Evolutionary conservation across 2,113 vertebrate species (phyloP).

Genomic region (Malurus alboscapulatus): DNA sequence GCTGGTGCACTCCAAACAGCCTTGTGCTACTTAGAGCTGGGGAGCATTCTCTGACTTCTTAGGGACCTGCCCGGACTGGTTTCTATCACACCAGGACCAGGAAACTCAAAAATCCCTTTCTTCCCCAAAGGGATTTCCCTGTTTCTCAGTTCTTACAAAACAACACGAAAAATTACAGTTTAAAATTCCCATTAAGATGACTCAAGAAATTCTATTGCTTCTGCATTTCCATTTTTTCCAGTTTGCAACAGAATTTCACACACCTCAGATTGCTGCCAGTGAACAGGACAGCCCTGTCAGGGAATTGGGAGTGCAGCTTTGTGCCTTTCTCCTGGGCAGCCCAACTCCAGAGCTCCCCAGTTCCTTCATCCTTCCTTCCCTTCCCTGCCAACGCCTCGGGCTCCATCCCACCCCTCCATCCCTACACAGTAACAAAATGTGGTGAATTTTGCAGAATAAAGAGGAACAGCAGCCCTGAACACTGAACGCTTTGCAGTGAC

Average conservation of each 20-base stretch:
- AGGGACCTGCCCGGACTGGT: background rate
- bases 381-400: background rate
- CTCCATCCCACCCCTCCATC: background rate
- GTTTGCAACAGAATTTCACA: background rate
- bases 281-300: background rate
- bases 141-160: background rate
- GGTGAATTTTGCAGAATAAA: background rate
- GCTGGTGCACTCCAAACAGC: background rate
- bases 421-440: background rate
- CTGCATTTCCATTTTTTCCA: slow-evolving; percentile 21
- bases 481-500: background rate
- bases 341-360: background rate
- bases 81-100: background rate
- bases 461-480: background rate
- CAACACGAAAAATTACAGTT: background rate
- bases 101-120: slow-evolving; percentile 15
- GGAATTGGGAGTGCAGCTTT: background rate
- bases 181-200: slow-evolving; percentile 3
- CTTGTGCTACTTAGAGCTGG: background rate
- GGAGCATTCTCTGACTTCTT: background rate
- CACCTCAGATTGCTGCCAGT: background rate
- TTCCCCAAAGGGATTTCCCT: slow-evolving; percentile 2
- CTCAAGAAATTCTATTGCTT: slow-evolving; percentile 38
- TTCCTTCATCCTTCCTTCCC: background rate
- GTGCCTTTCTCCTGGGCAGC: background rate